Conservation (phyloP, 2,888 invertebrate genomes). For the Amiota communis region DNA sequence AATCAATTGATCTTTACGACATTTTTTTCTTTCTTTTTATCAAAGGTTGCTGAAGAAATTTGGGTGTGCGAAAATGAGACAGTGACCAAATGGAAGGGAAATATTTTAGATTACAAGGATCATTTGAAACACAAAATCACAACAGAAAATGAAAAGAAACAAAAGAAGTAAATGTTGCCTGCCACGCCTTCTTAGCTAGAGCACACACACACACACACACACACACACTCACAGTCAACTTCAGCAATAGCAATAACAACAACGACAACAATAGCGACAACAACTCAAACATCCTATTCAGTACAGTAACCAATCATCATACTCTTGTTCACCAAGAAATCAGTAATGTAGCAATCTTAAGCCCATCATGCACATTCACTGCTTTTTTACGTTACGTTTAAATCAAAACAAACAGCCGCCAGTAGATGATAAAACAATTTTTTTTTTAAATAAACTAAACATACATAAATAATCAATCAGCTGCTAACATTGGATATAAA, state of each 20-base stretch:
- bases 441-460: too few relatives aligned
- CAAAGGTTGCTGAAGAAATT: constrained; percentile 97
- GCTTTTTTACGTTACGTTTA: too few relatives aligned
- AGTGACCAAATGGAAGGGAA: constrained; percentile 97
- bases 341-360: background rate
- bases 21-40: background rate
- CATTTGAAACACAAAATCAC: constrained; percentile 90
- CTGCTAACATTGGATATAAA: too few relatives aligned
- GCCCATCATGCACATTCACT: too few relatives aligned
- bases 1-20: background rate
- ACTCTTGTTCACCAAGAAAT: background rate
- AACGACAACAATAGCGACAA: constrained; percentile 19
- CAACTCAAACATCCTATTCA: constrained; percentile 5
- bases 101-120: constrained; percentile 96
- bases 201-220: constrained; percentile 25
- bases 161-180: constrained; percentile 46
- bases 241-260: constrained; percentile 29
- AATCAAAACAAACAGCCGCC: too few relatives aligned
- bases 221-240: constrained; percentile 44
- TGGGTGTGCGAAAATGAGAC: constrained; percentile 99
- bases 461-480: too few relatives aligned
- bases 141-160: constrained; percentile 74
- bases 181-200: background rate
- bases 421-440: too few relatives aligned
- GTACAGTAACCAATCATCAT: background rate